A percentile compares a stretch with the other conserved stretches of the same genome.
phyloP scores from a whole-genome alignment of 2,888 invertebrate genomes.

The Zele albiditarsus region DNA sequence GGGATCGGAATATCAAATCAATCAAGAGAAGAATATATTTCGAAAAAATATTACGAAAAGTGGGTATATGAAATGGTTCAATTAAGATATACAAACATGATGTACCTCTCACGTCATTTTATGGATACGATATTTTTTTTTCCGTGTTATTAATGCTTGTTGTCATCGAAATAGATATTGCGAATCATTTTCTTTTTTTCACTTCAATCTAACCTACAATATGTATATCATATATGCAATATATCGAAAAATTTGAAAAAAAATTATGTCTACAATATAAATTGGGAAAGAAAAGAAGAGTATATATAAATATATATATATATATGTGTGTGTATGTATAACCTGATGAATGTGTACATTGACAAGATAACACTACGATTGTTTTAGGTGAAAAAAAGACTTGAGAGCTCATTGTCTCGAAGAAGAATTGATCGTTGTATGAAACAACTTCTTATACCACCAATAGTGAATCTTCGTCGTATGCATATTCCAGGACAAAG shows the following conservation, averaged over 20 bases:
- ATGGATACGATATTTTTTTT: not conserved
- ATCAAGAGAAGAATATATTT: not conserved
- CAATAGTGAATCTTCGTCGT: not conserved
- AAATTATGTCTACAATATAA: too few species aligned
- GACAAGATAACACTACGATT: not conserved
- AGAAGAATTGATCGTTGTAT: constrained; percentile 15
- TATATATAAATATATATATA: too few species aligned
- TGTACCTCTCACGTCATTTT: not conserved
- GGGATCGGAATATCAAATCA: not conserved
- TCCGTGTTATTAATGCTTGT: too few species aligned
- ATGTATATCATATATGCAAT: too few species aligned
- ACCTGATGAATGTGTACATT: not conserved
- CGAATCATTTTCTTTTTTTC: not conserved
- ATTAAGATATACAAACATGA: not conserved
- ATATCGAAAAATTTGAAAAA: too few species aligned
- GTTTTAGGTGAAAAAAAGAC: constrained; percentile 27
- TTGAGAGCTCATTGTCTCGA: not conserved
- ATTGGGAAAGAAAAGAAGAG: too few species aligned
- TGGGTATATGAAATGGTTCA: not conserved
- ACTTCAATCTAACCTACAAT: not conserved
- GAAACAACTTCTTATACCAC: constrained; percentile 5
- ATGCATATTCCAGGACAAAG: not conserved
- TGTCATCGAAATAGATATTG: too few species aligned
- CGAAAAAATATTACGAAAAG: not conserved
- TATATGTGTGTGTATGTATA: too few species aligned